Base-by-base conservation (phyloP, 2,113 vertebrate genomes). In the Mesembrinibis cayennensis region DNA sequence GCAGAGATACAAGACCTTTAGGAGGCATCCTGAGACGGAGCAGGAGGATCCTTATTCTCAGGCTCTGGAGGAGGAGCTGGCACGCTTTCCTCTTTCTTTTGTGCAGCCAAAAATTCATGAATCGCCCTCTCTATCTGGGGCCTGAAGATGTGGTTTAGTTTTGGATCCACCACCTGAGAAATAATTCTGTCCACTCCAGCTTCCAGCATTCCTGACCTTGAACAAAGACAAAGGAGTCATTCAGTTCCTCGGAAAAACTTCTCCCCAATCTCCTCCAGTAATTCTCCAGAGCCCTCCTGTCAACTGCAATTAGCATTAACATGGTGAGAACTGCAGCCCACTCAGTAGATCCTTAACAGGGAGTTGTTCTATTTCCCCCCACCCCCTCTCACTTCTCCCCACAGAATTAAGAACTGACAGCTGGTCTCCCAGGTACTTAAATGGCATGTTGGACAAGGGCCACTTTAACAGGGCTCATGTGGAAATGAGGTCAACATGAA, bases 141-240 rank as follows among this genome's bases (percentile, higher is more conserved):
- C 97, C 99, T 99, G 97, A 99, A 99, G 98, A 98, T 99, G 98
- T 98, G 98, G 98, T 99, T 98, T 89, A 99, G 98, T 97, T 99
- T 98, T 97, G 98, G 98, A 98, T 99, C 98, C 97, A 98, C 98
- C 98, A 99, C 99, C 98, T 99, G 99, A 98, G 99, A 99, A 98
- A 99, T 99, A 98, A 99, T 99, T 98, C 99, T 99, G 98, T 99
- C 99, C 98, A 98, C 98, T 97, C 98, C 98, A 87, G 98, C 99
- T 98, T 99, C 99, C 98, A 99, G 98, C 98, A 99, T 98, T 98
- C 98, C 99, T 97, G 99, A 99, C 98, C 99, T 99, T 98, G 97
- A 87, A 93, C 93, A 98, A 98, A 99, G 96, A 99, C 98, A 99
- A 96, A 98, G 98, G 96, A 97, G 97, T 98, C 97, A 98, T 97